These are phyloP conservation scores for Atta cephalotes DNA, from an alignment of 1,140 invertebrate genomes.

Conservation along the genomic window DNA sequence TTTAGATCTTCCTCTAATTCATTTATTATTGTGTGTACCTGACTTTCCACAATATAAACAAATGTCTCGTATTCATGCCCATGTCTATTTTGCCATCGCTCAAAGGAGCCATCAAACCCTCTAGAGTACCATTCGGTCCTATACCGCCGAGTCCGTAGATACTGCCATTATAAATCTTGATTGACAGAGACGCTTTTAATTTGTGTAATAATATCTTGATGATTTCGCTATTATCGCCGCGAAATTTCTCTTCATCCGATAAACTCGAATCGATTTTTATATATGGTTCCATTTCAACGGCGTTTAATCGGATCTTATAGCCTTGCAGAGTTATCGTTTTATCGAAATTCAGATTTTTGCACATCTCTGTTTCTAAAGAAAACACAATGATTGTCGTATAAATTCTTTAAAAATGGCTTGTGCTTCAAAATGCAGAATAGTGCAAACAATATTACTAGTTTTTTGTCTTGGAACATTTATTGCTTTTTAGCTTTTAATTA, in stretches of 20 bases:
- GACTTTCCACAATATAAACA: constrained; percentile 56
- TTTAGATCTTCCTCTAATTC: not conserved
- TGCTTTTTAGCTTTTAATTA: not conserved
- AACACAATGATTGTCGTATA: not conserved
- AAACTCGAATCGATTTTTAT: constrained; percentile 29
- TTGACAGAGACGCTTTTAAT: constrained; percentile 33
- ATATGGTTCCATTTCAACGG: constrained; percentile 27
- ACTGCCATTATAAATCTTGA: constrained; percentile 15
- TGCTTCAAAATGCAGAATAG: not conserved
- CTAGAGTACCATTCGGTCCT: constrained; percentile 34
- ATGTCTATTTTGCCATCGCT: constrained; percentile 57
- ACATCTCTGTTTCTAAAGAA: constrained; percentile 25
- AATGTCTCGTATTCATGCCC: constrained; percentile 61
- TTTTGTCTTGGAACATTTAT: not conserved
- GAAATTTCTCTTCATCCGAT: constrained; percentile 28
- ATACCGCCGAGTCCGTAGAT: constrained; percentile 52
- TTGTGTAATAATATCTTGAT: constrained; percentile 53
- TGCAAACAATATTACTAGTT: not conserved
- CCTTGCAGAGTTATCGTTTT: constrained; percentile 47
- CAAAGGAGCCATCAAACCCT: constrained; percentile 62
- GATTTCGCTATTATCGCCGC: constrained; percentile 65
- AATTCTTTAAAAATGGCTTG: not conserved
- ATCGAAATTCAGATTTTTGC: constrained; percentile 64
- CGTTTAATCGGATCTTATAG: constrained; percentile 65
- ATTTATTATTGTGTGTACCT: constrained; percentile 31